A percentile compares a stretch with the other conserved stretches of the same genome.
Evolutionary conservation across 1,140 invertebrate genomes (phyloP).

Genomic region (Trichonephila clavata): DNA sequence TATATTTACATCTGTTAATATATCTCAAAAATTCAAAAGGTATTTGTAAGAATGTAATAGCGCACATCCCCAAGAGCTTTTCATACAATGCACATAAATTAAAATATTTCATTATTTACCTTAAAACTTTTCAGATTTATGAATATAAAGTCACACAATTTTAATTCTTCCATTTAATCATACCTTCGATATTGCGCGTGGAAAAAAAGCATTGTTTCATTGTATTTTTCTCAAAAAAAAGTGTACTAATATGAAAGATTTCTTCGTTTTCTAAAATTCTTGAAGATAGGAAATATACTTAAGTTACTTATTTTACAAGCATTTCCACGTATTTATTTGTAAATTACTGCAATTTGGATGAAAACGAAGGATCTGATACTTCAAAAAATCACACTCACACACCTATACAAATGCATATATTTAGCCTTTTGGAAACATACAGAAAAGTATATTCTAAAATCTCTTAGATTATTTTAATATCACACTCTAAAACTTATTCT

Average conservation of each 20-base stretch:
- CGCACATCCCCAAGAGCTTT: conserved; percentile 21
- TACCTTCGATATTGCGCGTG: background rate
- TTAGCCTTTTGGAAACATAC: background rate
- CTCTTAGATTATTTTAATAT: background rate
- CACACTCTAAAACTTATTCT: background rate
- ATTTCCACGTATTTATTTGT: too few relatives aligned
- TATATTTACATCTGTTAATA: background rate
- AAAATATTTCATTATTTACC: background rate
- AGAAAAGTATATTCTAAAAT: background rate
- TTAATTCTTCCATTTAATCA: background rate
- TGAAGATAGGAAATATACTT: too few relatives aligned
- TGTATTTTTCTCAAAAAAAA: background rate
- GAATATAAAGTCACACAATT: background rate
- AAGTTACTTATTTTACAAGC: too few relatives aligned
- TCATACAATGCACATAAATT: background rate
- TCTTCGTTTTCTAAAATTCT: background rate
- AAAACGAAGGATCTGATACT: too few relatives aligned
- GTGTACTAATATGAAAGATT: background rate
- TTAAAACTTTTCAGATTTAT: background rate
- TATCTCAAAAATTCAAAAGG: background rate
- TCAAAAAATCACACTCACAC: background rate
- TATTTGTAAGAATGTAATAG: background rate
- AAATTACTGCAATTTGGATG: too few relatives aligned
- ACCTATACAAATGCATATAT: background rate
- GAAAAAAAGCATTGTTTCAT: too few relatives aligned